A percentile compares a stretch with the other conserved stretches of the same genome.
Conservation (phyloP, 2,113 vertebrate genomes). For the Pachyramphus minor region DNA sequence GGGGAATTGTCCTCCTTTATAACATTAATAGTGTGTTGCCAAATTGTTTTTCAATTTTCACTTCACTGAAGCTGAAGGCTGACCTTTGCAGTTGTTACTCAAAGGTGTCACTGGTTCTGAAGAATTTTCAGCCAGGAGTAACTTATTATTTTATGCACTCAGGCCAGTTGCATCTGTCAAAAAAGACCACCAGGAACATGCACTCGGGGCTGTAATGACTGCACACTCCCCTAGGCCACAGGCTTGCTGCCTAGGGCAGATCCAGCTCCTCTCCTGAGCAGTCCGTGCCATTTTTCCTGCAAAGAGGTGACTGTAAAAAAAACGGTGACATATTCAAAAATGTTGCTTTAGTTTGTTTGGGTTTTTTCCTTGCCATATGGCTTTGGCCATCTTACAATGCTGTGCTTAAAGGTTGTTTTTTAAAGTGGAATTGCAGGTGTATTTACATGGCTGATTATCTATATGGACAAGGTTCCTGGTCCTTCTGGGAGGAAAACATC, state of each 20-base stretch:
- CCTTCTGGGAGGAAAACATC: neutral
- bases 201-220: neutral
- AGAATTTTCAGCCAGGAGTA: neutral
- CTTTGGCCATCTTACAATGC: neutral
- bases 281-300: neutral
- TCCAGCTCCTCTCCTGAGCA: neutral
- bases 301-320: neutral
- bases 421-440: neutral
- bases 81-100: conserved; percentile 34
- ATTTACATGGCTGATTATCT: neutral
- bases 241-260: neutral
- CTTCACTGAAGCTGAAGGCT: conserved; percentile 29
- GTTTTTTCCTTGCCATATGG: neutral
- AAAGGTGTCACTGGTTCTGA: neutral
- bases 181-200: rapidly evolving
- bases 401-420: neutral
- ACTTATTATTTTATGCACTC: neutral
- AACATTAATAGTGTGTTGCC: neutral
- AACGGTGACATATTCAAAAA: neutral
- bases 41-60: conserved; percentile 7
- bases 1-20: neutral
- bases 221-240: neutral
- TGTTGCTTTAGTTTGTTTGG: neutral
- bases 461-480: neutral
- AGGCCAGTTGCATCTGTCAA: neutral